Conservation (phyloP, 2,797 vertebrate species). For the Cuculus canorus region DNA sequence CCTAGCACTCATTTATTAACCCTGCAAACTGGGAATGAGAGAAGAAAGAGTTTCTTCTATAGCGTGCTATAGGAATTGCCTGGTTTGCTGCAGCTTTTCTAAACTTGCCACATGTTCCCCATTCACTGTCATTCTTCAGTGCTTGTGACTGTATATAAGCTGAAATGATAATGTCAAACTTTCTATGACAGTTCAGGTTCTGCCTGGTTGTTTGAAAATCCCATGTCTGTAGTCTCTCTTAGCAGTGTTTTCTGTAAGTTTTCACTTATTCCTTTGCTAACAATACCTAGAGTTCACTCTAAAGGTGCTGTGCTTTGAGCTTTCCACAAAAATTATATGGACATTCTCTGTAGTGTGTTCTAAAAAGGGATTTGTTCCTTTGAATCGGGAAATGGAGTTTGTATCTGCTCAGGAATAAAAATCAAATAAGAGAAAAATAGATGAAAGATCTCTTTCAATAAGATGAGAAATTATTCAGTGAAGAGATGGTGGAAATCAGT, state of each 20-base stretch:
- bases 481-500: neutral
- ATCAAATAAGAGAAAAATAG: neutral
- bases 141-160: neutral
- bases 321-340: neutral
- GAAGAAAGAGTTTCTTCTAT: neutral
- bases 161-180: neutral
- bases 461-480: neutral
- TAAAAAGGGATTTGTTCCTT: neutral
- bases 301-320: neutral
- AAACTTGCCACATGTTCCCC: neutral
- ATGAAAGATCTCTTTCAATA: neutral
- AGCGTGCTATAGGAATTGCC: rapidly evolving
- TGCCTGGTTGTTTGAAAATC: neutral
- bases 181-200: neutral
- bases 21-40: neutral
- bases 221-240: neutral
- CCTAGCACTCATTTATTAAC: neutral
- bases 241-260: neutral
- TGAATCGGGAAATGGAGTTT: neutral
- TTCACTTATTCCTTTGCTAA: neutral
- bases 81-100: neutral
- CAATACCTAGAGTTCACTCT: neutral
- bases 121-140: neutral
- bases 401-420: neutral
- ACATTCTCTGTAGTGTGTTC: neutral